Evolutionary conservation across 1,140 invertebrate genomes (phyloP), one percentile per base, ranked within the genome.

Genomic region (Drosophila burlai): DNA sequence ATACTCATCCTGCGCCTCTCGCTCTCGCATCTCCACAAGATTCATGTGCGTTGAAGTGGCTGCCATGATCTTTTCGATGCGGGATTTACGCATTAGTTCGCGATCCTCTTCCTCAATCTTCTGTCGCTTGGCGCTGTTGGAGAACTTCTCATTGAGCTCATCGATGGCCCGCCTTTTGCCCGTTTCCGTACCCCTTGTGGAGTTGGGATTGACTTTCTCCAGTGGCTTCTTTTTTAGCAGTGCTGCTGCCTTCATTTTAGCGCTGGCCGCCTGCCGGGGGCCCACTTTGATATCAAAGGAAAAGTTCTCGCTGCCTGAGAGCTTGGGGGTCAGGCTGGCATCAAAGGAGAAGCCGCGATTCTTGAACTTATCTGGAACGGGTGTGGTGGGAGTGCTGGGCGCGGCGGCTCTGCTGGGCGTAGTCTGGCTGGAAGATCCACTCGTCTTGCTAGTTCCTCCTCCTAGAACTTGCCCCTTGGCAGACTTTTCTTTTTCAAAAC

Each of bases 1-100:
- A 92, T 99, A 99, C 80, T 97, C 96, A 18, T 98, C 96, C 87
- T 97, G 94, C 65, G 96, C 96, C 81, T 97, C 94, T 57, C 95
- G 93, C 55, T 98, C 96, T 34, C 95, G 95, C 73, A 95, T 93
- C 81, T 97, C 94, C 4, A 98, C 94, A 16, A 98, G 93, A 91
- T 97, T 96, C 8, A 94, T 93, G 93, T 99, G 97, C 26, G 95
- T 93, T 0, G 97, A 98, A 57, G 95, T 96, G 1, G 95, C 94
- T 83, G 97, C 96, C 93, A 98, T 94, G 77, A 98, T 95, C 91
- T 96, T 95, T 81, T 96, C 95, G 73, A 98, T 96, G 75, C 96
- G 95, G 18, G 96, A 95, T 11, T 95, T 94, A 62, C 94, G 93
- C 59, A 94, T 85, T 16, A 86, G 75, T 80, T 93, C 93, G 85